Evolutionary conservation across 1,140 invertebrate genomes (phyloP).

Genomic region (Magallana gigas): DNA sequence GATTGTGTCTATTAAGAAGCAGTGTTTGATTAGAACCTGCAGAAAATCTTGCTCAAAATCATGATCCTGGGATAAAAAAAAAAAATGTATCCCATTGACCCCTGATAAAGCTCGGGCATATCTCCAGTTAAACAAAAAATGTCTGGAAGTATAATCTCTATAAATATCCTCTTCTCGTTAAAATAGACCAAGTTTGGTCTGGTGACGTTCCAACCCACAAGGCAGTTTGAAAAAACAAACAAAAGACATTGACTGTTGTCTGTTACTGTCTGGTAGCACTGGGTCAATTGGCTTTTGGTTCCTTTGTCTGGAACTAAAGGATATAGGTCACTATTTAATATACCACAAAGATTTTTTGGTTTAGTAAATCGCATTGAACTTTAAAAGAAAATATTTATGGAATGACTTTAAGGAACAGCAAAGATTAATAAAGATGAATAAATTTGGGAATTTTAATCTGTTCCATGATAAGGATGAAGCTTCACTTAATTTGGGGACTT

Average conservation of each 20-base stretch:
- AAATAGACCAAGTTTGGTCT: slow-evolving; percentile 35
- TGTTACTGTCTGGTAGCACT: not conserved
- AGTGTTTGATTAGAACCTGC: slow-evolving; percentile 8
- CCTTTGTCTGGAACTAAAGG: slow-evolving; percentile 12
- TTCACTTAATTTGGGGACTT: too few species aligned
- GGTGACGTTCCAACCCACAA: slow-evolving; percentile 13
- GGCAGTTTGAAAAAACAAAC: slow-evolving; percentile 30
- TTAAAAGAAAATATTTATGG: too few species aligned
- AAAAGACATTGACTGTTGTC: slow-evolving; percentile 35
- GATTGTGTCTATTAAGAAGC: slow-evolving; percentile 17
- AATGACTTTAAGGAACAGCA: too few species aligned
- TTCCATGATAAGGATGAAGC: too few species aligned
- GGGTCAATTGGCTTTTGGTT: slow-evolving; percentile 24
- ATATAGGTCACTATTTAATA: slow-evolving; percentile 16
- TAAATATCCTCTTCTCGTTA: slow-evolving; percentile 18
- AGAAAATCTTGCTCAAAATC: slow-evolving; percentile 12
- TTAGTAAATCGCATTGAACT: too few species aligned
- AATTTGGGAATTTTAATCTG: too few species aligned
- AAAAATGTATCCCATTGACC: slow-evolving; percentile 10
- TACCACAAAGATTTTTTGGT: slow-evolving; percentile 18
- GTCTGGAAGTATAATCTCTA: slow-evolving; percentile 14
- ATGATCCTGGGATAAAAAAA: not conserved
- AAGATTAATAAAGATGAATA: too few species aligned
- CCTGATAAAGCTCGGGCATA: not conserved
- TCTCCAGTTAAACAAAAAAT: slow-evolving; percentile 8